Evolutionary conservation across 2,113 vertebrate species (phyloP), one percentile per base, ranked within the genome.

Genomic region (Orientallactaga bullata): DNA sequence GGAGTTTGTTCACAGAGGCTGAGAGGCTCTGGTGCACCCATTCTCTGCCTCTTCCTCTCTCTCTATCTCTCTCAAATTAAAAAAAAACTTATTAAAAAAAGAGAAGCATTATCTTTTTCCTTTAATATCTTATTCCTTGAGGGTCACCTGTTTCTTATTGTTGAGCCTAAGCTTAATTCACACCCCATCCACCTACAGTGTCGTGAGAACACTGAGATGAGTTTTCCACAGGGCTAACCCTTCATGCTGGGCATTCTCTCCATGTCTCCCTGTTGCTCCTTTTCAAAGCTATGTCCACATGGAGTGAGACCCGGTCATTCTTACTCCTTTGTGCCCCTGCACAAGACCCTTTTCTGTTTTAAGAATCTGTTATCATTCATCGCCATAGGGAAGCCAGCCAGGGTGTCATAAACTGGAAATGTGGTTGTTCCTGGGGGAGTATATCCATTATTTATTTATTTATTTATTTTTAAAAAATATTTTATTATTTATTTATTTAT

Each of bases 371-470:
- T 55, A 51, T 39, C 90, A 78, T 73, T 84, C 76, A 60, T 47
- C 60, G 61, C 74, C 28, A 32, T 47, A 58, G 32, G 65, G 61
- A 85, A 65, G 18, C 37, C 47, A 83, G 18, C 42, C 65, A 42
- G 39, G 12, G 85, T 88, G 13, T 66, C 63, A 76, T 13, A 55
- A 42, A 73, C 1, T 65, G 17, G 78, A 4, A 5, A 51, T 51
- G 42, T 61, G 23, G n/a, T 55, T 71, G 51, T 78, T 94, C 74
- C 51, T 12, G 18, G 24, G 42, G 24, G 18, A 83, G 60, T 47
- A 9, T 82, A 76, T 61, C 78, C 65, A 17, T 83, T 83, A 76
- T 86, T 79, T 94, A 76, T 61, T 78, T 83, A 76, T 86, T 79
- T 94, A 76, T 61, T 78, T 83, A 76, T 86, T 79, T 94, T n/a